Base-by-base conservation (phyloP, 2,888 invertebrate genomes). In the Schrankia costaestrigalis region DNA sequence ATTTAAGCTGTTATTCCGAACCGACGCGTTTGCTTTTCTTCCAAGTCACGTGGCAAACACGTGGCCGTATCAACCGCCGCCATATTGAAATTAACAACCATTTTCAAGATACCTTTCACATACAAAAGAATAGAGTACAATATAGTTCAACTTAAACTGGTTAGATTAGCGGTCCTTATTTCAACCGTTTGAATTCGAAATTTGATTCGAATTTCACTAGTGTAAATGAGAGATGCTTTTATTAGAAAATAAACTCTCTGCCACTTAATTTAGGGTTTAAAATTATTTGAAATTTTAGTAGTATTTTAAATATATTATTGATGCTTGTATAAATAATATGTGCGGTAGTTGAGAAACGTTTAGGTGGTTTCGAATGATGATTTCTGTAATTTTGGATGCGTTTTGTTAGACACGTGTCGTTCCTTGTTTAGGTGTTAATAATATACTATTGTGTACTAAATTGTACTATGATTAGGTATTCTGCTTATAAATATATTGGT, bases 1-100 rank as follows among this genome's bases (percentile, higher is more conserved):
- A 79, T 85, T 86, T 82, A 83, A 66, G 71, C 64, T 74, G 78
- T 83, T 78, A 83, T 86, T 85, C 73, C 79, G 46, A 70, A 68
- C 74, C 70, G 65, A 82, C 86, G 84, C 85, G 78, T 79, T 73
- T 74, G 77, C 72, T 78, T 80, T 78, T 68, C 77, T 78, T 74
- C 61, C 57, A 33, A 34, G 71, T 56, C 85, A 83, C 85, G 85
- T 82, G 85, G 51, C 79, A 31, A 41, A 38, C 85, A 75, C 85
- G 84, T 76, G 85, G 50, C 70, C 25, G 32, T 31, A 35, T 46
- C 61, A 57, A 60, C 47, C 50, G 58, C 31, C 74, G 74, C 77
- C 78, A 79, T 83, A 61, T 79, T 79, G 63, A 44, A 71, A 63
- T 56, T 28, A 1, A 18, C 6, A 41, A 45, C 79, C 72, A 71